Evolutionary conservation across 1,140 invertebrate genomes (phyloP).

Genomic region (Vollenhovia emeryi): DNA sequence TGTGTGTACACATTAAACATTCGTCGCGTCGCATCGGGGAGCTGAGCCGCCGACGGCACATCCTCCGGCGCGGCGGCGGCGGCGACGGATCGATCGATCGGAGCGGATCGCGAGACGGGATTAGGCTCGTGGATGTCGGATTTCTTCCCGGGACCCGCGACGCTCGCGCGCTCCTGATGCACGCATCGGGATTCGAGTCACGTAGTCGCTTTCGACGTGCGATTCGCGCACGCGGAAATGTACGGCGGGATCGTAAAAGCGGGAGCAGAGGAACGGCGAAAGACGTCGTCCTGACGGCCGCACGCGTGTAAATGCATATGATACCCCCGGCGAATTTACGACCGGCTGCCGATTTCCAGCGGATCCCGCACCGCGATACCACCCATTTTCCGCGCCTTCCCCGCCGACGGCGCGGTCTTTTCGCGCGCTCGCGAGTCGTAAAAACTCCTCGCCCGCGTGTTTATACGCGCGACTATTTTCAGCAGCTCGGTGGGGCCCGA

Average conservation of each 20-base stretch:
- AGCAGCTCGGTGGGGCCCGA: slow-evolving; percentile 71
- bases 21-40: slow-evolving; percentile 1
- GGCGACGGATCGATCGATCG: slow-evolving; percentile 37
- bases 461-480: slow-evolving; percentile 78
- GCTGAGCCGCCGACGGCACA: neutral
- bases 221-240: slow-evolving; percentile 51
- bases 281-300: slow-evolving; percentile 58
- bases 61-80: no score
- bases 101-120: slow-evolving; percentile 7
- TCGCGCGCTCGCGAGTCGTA: slow-evolving; percentile 72
- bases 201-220: slow-evolving; percentile 60
- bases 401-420: slow-evolving; percentile 29
- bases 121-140: slow-evolving; percentile 39
- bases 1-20: slow-evolving; percentile 8
- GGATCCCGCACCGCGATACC: neutral
- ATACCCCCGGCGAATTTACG: slow-evolving; percentile 64
- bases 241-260: slow-evolving; percentile 60
- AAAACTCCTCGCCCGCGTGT: slow-evolving; percentile 71
- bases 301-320: slow-evolving; percentile 59
- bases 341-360: slow-evolving; percentile 66
- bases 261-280: neutral
- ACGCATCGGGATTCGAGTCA: slow-evolving; percentile 54
- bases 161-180: neutral
- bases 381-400: neutral
- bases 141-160: neutral